Base-by-base conservation (phyloP, 2,797 vertebrate species). In the Anguilla pacifica region DNA sequence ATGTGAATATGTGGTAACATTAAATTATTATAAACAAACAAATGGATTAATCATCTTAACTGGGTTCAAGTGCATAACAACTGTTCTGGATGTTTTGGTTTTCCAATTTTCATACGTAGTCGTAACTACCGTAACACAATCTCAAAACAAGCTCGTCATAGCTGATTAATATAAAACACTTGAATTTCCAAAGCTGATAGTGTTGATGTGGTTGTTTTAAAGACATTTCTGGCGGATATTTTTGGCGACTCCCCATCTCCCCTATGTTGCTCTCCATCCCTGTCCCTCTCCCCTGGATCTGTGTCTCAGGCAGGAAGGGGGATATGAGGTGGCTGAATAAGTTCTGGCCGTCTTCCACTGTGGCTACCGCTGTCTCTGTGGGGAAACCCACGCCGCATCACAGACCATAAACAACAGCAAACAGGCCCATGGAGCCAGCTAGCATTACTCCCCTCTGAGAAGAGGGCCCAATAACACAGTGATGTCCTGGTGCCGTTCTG, bases 341-440 rank as follows among this genome's bases (percentile, higher is more conserved):
- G 43, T 35, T 22, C 43, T 82, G 46, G 79, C 46, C 6, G 51
- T 82, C 46, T 25, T 82, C 79, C 46, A 49, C 53, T 84, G 83
- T 84, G 83, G 83, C 57, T 51, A 31, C 51, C 83, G 57, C 28
- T 84, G 83, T 84, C 53, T 31, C 51, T 84, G 83, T 84, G n/a
- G 13, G 43, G 35, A 84, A 84, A 35, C n/a, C 51, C 51, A 39
- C 28, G 15, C n/a, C 28, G 35, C 83, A 84, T 55, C 22, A 84
- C 15, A 57, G 46, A 84, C 51, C 83, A 55, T 59, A 59, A 55
- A 84, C 83, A 84, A 84, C 55, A 28, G 83, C 83, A 57, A 84
- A 84, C 83, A 59, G n/a, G 53, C 51, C 46, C 49, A 25, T 31
- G 51, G 55, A 84, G 17, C 83, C 83, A 84, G 53, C 22, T n/a